Evolutionary conservation across 2,888 invertebrate species (phyloP).

Genomic region (Tenodera sinensis): DNA sequence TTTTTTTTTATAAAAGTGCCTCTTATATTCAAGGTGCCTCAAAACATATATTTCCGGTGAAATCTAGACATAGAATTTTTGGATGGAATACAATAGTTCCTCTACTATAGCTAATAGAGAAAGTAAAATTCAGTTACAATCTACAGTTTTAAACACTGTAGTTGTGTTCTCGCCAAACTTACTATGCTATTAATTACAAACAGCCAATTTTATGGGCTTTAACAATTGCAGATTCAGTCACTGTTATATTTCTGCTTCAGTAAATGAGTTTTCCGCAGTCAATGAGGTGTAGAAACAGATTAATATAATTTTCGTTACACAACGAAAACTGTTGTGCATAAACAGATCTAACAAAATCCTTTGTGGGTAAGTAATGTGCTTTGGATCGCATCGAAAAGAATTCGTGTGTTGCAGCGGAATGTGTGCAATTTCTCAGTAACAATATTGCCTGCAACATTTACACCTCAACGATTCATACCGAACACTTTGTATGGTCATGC

Average conservation of each 20-base stretch:
- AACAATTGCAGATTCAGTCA: neutral
- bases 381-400: neutral
- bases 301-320: neutral
- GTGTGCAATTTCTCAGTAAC: neutral
- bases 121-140: no score
- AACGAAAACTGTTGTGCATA: neutral
- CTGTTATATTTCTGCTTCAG: neutral
- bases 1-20: no score
- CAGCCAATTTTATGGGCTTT: neutral
- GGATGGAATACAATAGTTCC: no score
- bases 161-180: no score
- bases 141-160: no score
- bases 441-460: neutral
- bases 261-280: neutral
- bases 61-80: no score
- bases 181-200: neutral
- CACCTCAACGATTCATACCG: neutral
- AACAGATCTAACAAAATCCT: neutral
- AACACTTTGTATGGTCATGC: neutral
- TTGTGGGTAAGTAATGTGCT: neutral
- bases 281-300: neutral
- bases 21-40: no score
- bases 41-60: no score
- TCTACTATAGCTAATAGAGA: no score
- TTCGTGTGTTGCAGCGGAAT: neutral